A percentile compares a stretch with the other conserved stretches of the same genome.
phyloP scores from a whole-genome alignment of 2,888 invertebrate genomes.

The Acronicta psi region DNA sequence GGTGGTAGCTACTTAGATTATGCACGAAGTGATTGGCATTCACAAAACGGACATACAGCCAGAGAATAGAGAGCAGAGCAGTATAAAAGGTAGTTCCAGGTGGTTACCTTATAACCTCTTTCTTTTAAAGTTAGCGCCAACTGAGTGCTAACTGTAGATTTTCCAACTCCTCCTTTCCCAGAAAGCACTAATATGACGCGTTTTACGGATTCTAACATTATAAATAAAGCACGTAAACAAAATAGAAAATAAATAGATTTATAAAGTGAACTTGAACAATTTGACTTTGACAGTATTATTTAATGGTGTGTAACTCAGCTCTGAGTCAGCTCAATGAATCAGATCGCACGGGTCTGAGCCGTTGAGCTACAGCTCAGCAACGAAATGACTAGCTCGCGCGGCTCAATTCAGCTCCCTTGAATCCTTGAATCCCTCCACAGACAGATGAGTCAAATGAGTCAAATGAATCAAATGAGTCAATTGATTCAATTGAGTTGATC shows the following conservation, averaged over 20 bases:
- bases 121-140: constrained; percentile 95
- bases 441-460: too few species aligned
- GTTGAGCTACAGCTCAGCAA: too few species aligned
- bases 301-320: too few species aligned
- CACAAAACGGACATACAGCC: too few species aligned
- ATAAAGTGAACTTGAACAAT: background rate
- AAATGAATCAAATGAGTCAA: too few species aligned
- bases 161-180: constrained; percentile 99
- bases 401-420: too few species aligned
- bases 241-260: background rate
- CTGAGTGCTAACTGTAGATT: constrained; percentile 98
- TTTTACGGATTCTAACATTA: constrained; percentile 94
- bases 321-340: too few species aligned
- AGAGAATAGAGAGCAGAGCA: background rate
- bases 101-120: constrained; percentile 92
- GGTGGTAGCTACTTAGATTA: background rate
- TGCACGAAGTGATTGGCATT: background rate
- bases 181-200: constrained; percentile 97
- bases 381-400: too few species aligned
- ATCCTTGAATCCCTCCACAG: too few species aligned
- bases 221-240: constrained; percentile 3
- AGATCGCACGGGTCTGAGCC: too few species aligned
- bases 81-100: background rate
- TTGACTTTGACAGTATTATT: too few species aligned
- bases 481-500: too few species aligned